Conservation (phyloP, 2,888 invertebrate species). For the Schizotus pectinicornis region DNA sequence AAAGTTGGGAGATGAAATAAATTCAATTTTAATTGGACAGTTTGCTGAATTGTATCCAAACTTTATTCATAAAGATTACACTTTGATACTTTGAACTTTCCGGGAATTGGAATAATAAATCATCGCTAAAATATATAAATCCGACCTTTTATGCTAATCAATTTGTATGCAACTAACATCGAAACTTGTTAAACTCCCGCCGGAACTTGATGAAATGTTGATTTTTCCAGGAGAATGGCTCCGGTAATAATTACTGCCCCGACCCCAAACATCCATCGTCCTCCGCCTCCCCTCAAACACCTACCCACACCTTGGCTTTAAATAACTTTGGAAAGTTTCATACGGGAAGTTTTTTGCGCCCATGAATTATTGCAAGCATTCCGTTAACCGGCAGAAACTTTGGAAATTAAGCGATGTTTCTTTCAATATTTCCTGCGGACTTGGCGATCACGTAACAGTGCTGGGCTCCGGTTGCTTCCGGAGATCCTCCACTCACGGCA, state of each 20-base stretch:
- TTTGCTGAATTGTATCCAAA: conserved; percentile 34
- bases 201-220: conserved; percentile 20
- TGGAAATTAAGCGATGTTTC: conserved; percentile 27
- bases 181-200: too few relatives aligned
- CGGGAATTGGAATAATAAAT: conserved; percentile 30
- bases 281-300: conserved; percentile 16
- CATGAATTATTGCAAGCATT: conserved; percentile 24
- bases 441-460: conserved; percentile 11
- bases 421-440: conserved; percentile 17
- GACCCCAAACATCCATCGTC: conserved; percentile 8
- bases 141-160: conserved; percentile 23
- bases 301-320: conserved; percentile 20
- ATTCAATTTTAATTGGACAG: conserved; percentile 38
- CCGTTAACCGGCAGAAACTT: conserved; percentile 13
- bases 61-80: conserved; percentile 40
- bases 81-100: conserved; percentile 27
- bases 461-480: not conserved
- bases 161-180: not conserved
- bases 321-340: conserved; percentile 25
- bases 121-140: conserved; percentile 23
- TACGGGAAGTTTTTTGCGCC: conserved; percentile 15
- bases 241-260: conserved; percentile 15
- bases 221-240: conserved; percentile 27
- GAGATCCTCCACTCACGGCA: not conserved
- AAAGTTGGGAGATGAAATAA: conserved; percentile 34